Evolutionary conservation across 2,113 vertebrate genomes (phyloP).

Genomic region (Cygnus buccinator): DNA sequence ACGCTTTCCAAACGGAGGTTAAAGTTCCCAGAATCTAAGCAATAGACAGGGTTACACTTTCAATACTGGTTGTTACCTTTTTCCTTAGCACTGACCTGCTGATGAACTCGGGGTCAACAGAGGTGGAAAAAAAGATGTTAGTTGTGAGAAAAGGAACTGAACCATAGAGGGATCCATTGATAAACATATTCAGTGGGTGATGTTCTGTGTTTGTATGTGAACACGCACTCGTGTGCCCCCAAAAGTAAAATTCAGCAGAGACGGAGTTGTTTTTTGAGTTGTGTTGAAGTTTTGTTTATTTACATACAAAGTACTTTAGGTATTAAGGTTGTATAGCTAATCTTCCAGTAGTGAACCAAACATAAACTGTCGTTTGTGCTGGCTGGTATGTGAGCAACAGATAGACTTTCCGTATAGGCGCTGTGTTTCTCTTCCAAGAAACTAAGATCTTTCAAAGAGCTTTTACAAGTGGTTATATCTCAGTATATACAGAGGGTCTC

Average conservation of each 20-base stretch:
- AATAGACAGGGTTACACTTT: constrained; percentile 54
- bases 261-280: background rate
- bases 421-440: background rate
- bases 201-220: background rate
- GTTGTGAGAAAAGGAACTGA: constrained; percentile 55
- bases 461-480: background rate
- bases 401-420: background rate
- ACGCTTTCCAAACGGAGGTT: constrained; percentile 67
- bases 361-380: background rate
- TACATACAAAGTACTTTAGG: constrained; percentile 8
- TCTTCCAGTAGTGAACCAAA: background rate
- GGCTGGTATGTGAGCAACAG: background rate
- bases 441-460: background rate
- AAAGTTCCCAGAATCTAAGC: constrained; percentile 73
- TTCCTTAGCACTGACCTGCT: constrained; percentile 63
- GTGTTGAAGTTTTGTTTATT: background rate
- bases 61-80: constrained; percentile 55
- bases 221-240: rapidly evolving
- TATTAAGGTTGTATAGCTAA: background rate
- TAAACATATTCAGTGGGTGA: background rate
- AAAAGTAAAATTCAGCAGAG: background rate
- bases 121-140: constrained; percentile 52
- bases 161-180: background rate
- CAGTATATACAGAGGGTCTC: background rate
- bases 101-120: constrained; percentile 67